Evolutionary conservation across 1,140 invertebrate genomes (phyloP).

Genomic region (Drosophila subpulchrella): DNA sequence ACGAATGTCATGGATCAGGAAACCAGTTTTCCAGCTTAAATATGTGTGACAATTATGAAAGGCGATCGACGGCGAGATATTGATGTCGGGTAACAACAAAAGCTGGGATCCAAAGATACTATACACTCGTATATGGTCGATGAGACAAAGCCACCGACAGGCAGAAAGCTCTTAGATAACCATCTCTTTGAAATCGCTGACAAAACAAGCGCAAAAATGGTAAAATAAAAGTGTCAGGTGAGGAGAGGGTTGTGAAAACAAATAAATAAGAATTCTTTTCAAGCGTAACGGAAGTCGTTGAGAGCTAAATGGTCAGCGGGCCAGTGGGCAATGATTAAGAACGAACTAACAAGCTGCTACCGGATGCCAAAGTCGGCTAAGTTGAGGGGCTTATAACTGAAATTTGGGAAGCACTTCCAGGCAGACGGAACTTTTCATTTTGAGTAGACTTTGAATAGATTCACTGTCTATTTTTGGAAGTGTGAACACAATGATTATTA

Average conservation of each 20-base stretch:
- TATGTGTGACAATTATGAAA: slow-evolving; percentile 79
- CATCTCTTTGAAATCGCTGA: slow-evolving; percentile 60
- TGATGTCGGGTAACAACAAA: slow-evolving; percentile 63
- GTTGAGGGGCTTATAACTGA: slow-evolving; percentile 34
- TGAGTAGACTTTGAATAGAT: neutral
- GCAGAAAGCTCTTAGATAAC: slow-evolving; percentile 60
- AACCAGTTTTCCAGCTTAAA: slow-evolving; percentile 53
- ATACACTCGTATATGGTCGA: neutral
- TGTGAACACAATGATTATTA: neutral
- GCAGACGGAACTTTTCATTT: neutral
- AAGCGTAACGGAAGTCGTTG: slow-evolving; percentile 73
- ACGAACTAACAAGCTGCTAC: slow-evolving; percentile 49
- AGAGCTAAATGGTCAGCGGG: slow-evolving; percentile 73
- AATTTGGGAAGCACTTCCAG: slow-evolving; percentile 25
- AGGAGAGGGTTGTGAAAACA: slow-evolving; percentile 24
- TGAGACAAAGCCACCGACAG: slow-evolving; percentile 31
- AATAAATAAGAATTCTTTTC: slow-evolving; percentile 69
- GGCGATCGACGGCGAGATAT: slow-evolving; percentile 67
- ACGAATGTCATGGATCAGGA: slow-evolving; percentile 22
- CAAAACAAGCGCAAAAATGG: slow-evolving; percentile 70
- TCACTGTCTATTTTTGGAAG: slow-evolving; percentile 24
- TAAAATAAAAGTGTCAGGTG: slow-evolving; percentile 5
- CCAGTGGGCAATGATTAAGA: slow-evolving; percentile 52
- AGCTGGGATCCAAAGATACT: slow-evolving; percentile 11
- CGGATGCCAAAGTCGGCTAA: slow-evolving; percentile 47